Conservation (phyloP, 2,797 vertebrate genomes). For the Urophycis tenuis region DNA sequence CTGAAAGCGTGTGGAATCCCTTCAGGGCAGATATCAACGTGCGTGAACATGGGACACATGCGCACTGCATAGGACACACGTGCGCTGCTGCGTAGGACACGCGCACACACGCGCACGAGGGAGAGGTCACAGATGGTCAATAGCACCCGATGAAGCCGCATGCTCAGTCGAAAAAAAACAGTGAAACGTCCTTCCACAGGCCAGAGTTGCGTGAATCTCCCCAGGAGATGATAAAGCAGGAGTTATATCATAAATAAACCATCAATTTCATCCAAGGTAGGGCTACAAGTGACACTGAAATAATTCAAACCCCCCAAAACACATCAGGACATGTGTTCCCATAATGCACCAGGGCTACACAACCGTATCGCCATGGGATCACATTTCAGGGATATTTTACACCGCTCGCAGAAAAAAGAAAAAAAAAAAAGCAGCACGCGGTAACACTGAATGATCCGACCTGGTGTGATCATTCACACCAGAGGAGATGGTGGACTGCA, state of each 20-base stretch:
- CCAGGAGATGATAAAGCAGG: background rate
- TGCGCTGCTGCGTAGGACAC: too few relatives aligned
- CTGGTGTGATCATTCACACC: background rate
- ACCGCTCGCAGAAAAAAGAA: too few relatives aligned
- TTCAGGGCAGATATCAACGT: slow-evolving; percentile 30
- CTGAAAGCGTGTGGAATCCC: slow-evolving; percentile 43
- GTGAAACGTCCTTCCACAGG: slow-evolving; percentile 27
- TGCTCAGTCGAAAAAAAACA: slow-evolving; percentile 29
- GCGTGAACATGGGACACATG: slow-evolving; percentile 19
- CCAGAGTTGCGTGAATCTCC: slow-evolving; percentile 26
- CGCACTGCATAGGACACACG: background rate
- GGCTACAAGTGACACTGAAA: background rate
- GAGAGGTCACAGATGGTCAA: slow-evolving; percentile 45
- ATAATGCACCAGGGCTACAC: background rate
- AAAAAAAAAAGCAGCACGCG: background rate
- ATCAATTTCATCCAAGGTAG: background rate
- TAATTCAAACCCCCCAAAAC: background rate
- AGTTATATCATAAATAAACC: background rate
- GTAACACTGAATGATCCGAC: background rate
- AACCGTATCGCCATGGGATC: background rate
- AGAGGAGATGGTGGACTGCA: background rate
- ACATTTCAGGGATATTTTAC: background rate
- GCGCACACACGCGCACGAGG: slow-evolving; percentile 5
- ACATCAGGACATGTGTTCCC: background rate
- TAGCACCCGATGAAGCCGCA: slow-evolving; percentile 31